phyloP scores from a whole-genome alignment of 2,797 vertebrate genomes.

The Mormyrops boulengeri region DNA sequence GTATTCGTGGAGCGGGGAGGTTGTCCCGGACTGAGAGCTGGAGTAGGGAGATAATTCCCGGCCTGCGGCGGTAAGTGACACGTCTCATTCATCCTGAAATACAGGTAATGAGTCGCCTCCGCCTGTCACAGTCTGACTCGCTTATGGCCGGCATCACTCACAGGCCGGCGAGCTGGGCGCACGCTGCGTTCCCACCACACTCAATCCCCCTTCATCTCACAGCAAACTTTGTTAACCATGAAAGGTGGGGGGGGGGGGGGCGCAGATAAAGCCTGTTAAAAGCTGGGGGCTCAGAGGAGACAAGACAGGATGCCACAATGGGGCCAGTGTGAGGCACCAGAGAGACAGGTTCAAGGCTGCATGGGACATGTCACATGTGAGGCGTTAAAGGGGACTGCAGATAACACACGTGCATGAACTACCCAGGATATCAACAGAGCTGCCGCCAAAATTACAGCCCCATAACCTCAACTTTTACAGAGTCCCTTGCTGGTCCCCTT shows the following conservation, averaged over 20 bases:
- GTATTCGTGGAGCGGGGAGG: neutral
- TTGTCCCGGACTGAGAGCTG: neutral
- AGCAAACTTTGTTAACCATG: neutral
- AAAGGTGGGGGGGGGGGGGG: neutral
- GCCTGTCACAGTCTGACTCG: neutral
- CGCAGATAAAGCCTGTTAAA: neutral
- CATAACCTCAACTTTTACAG: neutral
- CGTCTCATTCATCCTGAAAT: constrained; percentile 22
- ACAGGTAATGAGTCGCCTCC: constrained; percentile 20
- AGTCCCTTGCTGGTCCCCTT: neutral
- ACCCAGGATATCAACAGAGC: neutral
- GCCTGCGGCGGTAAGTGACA: neutral
- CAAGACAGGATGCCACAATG: neutral
- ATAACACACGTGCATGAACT: neutral
- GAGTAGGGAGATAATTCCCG: constrained; percentile 13
- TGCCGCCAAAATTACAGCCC: neutral
- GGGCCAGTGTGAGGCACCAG: neutral
- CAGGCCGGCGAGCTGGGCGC: neutral
- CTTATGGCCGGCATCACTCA: neutral
- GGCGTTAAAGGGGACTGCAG: neutral
- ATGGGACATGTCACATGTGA: neutral
- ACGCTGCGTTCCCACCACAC: neutral
- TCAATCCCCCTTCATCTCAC: neutral
- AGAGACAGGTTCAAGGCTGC: neutral
- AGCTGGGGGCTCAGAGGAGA: neutral